Percentiles rank a stretch among this genome's conserved stretches.
Conservation (phyloP, 2,113 vertebrate species). For the Elanus axillaris region DNA sequence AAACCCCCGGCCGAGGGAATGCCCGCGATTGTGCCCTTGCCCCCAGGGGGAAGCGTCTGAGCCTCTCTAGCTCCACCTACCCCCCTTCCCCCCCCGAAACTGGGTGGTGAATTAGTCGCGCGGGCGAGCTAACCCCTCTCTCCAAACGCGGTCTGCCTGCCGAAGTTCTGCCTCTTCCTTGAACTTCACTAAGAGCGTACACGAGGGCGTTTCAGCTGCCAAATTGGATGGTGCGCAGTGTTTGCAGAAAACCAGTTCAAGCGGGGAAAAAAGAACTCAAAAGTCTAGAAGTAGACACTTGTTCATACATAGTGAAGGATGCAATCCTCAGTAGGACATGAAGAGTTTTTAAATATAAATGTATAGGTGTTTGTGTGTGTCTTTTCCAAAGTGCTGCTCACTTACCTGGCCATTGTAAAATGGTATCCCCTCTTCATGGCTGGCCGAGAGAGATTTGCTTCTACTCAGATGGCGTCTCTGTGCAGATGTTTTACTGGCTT, state of each 20-base stretch:
- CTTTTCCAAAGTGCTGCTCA: not conserved
- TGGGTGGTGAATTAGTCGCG: not conserved
- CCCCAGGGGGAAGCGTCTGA: not conserved
- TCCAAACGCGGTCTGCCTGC: accelerated
- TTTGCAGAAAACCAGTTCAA: not conserved
- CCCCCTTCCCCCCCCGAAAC: no score
- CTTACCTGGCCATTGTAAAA: accelerated
- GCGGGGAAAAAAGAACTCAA: not conserved
- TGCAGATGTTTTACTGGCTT: not conserved
- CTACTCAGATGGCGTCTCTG: not conserved
- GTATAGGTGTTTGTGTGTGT: accelerated
- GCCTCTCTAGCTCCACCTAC: accelerated
- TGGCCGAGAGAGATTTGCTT: not conserved
- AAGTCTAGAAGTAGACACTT: not conserved
- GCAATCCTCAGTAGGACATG: not conserved
- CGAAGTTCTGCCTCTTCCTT: no score
- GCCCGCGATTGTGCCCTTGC: accelerated
- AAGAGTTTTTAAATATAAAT: not conserved
- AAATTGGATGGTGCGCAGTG: accelerated
- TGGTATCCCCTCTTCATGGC: not conserved
- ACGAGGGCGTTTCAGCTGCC: accelerated
- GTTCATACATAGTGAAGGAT: no score
- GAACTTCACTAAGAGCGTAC: no score
- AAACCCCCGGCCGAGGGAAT: accelerated
- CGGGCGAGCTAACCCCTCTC: accelerated